Evolutionary conservation across 2,797 vertebrate genomes (phyloP).

Genomic region (Menidia menidia): DNA sequence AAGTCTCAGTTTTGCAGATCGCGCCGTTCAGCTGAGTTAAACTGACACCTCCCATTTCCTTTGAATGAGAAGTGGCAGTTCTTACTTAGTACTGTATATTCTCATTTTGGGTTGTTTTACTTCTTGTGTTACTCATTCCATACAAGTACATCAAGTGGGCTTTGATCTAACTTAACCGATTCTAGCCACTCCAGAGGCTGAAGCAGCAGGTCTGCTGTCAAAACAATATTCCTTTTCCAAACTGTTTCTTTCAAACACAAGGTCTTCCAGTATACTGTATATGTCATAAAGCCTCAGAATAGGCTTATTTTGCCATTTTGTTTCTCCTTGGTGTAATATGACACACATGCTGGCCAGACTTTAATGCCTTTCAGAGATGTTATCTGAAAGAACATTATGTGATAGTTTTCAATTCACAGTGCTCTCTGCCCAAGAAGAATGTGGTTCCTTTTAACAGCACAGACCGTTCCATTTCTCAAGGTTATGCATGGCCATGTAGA

Average conservation of each 20-base stretch:
- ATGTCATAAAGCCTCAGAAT: constrained; percentile 53
- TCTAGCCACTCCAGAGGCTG: constrained; percentile 55
- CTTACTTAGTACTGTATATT: constrained; percentile 37
- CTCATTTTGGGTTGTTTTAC: constrained; percentile 35
- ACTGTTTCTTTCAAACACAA: constrained; percentile 44
- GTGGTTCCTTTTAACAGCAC: constrained; percentile 77
- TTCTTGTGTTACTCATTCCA: constrained; percentile 43
- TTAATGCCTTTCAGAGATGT: constrained; percentile 79
- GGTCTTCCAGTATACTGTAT: constrained; percentile 29
- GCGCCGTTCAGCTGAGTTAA: constrained; percentile 16
- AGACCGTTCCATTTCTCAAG: constrained; percentile 76
- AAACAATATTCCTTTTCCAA: constrained; percentile 62
- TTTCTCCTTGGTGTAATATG: constrained; percentile 61
- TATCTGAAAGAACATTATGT: constrained; percentile 80
- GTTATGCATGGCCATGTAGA: constrained; percentile 78
- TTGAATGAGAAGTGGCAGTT: constrained; percentile 27
- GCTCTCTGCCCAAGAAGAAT: constrained; percentile 77
- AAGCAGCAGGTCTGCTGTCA: constrained; percentile 66
- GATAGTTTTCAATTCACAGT: constrained; percentile 75
- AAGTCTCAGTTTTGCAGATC: background rate
- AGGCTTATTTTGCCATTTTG: constrained; percentile 62
- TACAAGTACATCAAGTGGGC: constrained; percentile 23
- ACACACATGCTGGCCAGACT: constrained; percentile 73
- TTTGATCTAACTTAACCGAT: constrained; percentile 53
- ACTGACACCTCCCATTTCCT: constrained; percentile 14